Evolutionary conservation across 2,113 vertebrate species (phyloP).

Genomic region (Dasypus novemcinctus): DNA sequence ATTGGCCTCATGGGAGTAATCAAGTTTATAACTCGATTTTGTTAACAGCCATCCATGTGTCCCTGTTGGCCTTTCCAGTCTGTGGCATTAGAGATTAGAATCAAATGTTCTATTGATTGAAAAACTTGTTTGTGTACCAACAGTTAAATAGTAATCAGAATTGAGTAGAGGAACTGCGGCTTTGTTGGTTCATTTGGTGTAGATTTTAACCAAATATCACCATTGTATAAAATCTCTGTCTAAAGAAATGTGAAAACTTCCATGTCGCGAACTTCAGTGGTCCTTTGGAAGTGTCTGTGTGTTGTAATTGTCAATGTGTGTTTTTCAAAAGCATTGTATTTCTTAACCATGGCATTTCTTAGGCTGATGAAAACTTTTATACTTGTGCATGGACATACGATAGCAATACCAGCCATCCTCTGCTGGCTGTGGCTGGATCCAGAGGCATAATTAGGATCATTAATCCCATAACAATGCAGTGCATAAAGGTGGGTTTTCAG

Average conservation of each 20-base stretch:
- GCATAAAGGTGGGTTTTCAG: constrained; percentile 91
- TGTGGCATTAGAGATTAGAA: too few relatives aligned
- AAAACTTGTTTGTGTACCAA: not conserved
- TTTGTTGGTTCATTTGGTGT: not conserved
- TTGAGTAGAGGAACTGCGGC: not conserved
- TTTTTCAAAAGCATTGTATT: constrained; percentile 55
- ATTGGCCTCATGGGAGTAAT: too few relatives aligned
- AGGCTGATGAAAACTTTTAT: constrained; percentile 99
- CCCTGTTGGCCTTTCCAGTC: too few relatives aligned
- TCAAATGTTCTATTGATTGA: too few relatives aligned
- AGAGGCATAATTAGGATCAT: constrained; percentile 98
- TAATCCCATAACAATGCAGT: constrained; percentile 99
- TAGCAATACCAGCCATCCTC: constrained; percentile 96
- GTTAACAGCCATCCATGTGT: too few relatives aligned
- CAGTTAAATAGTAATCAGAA: not conserved
- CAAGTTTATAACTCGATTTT: too few relatives aligned
- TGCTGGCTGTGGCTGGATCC: constrained; percentile 96
- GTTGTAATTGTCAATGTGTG: not conserved
- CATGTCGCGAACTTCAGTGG: not conserved
- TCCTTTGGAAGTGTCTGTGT: not conserved
- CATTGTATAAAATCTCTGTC: not conserved
- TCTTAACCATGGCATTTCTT: constrained; percentile 80
- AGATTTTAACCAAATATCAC: not conserved
- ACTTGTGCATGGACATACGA: constrained; percentile 99
- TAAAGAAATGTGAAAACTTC: not conserved